Evolutionary conservation across 30 jellyfish, hydroid and myxozoan species (phyloP).

Genomic region (Aurelia sp.): DNA sequence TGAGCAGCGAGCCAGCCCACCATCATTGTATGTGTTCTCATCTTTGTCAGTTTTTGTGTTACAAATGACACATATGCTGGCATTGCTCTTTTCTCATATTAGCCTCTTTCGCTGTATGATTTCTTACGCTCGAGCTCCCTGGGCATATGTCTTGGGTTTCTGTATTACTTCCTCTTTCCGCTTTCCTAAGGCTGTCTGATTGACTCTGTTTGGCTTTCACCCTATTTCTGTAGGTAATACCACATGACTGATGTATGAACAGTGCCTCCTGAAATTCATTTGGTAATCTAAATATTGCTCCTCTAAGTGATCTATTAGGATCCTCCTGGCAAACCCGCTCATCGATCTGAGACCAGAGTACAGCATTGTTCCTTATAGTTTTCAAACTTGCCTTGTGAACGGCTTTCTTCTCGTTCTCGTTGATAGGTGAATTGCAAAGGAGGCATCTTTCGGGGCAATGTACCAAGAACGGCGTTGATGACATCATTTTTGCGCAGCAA

Average conservation of each 20-base stretch:
- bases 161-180: no score
- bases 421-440: conserved; percentile 26
- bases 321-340: no score
- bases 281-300: no score
- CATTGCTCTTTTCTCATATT: conserved; percentile 33
- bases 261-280: no score
- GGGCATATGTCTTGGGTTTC: no score
- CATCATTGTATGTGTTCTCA: conserved; percentile 17
- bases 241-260: no score
- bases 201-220: no score
- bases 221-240: no score
- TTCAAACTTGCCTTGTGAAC: conserved; percentile 43
- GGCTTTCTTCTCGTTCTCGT: conserved; percentile 21
- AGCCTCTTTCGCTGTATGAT: conserved; percentile 12
- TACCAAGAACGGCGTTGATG: conserved; percentile 16
- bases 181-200: no score
- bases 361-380: conserved; percentile 17
- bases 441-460: conserved; percentile 36
- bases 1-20: conserved; percentile 57
- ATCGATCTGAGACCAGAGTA: not conserved
- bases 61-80: conserved; percentile 8
- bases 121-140: not conserved
- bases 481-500: conserved; percentile 39
- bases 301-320: no score
- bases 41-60: conserved; percentile 18